Evolutionary conservation across 2,113 vertebrate species (phyloP), one percentile per base, ranked within the genome.

Genomic region (Baryphthengus martii): DNA sequence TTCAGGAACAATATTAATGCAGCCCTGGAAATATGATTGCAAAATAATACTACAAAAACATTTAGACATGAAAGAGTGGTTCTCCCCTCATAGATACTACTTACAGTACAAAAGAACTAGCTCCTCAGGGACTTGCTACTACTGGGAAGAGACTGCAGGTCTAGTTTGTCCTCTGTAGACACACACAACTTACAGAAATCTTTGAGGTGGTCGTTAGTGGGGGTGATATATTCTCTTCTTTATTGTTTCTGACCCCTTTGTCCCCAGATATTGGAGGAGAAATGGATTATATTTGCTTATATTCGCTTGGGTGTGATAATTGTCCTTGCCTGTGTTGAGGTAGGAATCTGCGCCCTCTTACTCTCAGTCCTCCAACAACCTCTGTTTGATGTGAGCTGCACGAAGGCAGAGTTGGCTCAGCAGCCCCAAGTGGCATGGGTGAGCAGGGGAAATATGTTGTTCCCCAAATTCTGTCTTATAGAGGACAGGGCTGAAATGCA

Each of bases 41-140:
- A 92, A 94, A 95, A 80, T 80, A 90, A 67, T 88, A 84, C 35
- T 90, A 74, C 88, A 93, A 88, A 90, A 97, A 78, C 35, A 85
- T 73, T 95, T 92, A 94, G 80, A 78, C 40, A 61, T 77, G 71
- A 31, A 77, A 89, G 68, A 95, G 40, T 76, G 44, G 59, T 78
- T 28, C 29, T 17, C 33, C 13, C 28, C 55, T 24, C 24, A 23
- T 6, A 91, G 72, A 55, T n/a, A 28, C 50, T 81, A 49, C 42
- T 96, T 97, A 89, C 44, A 96, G 91, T 89, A 91, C 49, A 93
- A 84, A 90, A 83, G 68, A 89, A 96, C 94, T 35, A 40, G 31
- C 73, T 95, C 93, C 66, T 87, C 6, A 31, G 79, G n/a, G 66
- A 35, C 26, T 40, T 91, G 31, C 10, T 85, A 56, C 78, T n/a